A percentile compares a stretch with the other conserved stretches of the same genome.
Conservation (phyloP, 1,140 invertebrate genomes). For the Helicorthomorpha holstii region DNA sequence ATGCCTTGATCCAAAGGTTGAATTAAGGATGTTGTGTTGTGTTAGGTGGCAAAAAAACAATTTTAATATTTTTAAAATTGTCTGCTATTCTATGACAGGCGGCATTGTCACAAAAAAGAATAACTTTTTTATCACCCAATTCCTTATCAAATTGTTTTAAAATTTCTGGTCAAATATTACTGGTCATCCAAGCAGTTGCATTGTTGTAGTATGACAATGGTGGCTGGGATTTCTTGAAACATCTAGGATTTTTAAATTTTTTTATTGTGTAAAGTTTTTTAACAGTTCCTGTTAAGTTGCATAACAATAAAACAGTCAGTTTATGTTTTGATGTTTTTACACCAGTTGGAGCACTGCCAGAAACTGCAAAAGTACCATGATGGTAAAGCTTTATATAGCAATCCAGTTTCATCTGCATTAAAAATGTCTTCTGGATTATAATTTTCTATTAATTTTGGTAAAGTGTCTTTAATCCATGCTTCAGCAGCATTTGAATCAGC, state of each 20-base stretch:
- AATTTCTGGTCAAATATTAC: conserved; percentile 13
- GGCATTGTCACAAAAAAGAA: conserved; percentile 10
- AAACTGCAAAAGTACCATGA: too few relatives aligned
- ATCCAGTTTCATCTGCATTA: too few relatives aligned
- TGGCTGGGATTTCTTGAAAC: conserved; percentile 12
- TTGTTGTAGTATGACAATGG: conserved; percentile 11
- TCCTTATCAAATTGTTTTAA: conserved; percentile 10
- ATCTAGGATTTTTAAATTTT: conserved; percentile 13
- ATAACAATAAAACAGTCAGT: conserved; percentile 10
- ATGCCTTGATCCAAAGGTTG: conserved; percentile 15
- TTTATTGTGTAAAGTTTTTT: conserved; percentile 13
- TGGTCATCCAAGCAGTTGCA: conserved; percentile 17
- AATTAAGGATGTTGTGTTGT: conserved; percentile 11
- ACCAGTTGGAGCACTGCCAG: too few relatives aligned
- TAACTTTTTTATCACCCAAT: conserved; percentile 11
- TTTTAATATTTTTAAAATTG: conserved; percentile 4
- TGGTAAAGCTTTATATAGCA: too few relatives aligned
- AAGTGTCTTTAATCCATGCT: too few relatives aligned
- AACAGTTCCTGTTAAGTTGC: conserved; percentile 11
- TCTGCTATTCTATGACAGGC: neutral
- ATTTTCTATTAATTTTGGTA: too few relatives aligned
- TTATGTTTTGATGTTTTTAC: conserved; percentile 14
- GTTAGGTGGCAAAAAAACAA: conserved; percentile 13
- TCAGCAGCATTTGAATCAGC: too few relatives aligned
- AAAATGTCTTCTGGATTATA: too few relatives aligned